Conservation (phyloP, 2,888 invertebrate species). For the Tipula unca region DNA sequence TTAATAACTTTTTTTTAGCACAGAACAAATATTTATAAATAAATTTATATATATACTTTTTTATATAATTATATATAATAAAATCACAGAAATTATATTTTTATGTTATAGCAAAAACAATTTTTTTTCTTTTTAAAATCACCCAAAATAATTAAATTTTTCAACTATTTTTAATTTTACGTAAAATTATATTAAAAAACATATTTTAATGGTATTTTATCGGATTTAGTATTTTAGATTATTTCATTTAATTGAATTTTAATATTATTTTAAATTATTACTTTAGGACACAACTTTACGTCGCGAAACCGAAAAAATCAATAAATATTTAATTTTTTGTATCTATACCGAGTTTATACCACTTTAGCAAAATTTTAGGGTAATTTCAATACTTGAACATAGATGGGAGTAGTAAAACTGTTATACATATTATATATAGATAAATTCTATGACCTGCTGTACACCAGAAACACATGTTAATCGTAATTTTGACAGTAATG, state of each 20-base stretch:
- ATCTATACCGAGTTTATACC: neutral
- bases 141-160: neutral
- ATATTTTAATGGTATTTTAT: neutral
- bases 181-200: neutral
- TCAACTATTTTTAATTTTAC: neutral
- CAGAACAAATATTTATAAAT: neutral
- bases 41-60: neutral
- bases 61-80: neutral
- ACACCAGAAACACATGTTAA: neutral
- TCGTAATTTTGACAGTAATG: neutral
- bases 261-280: constrained; percentile 1
- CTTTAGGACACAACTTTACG: neutral
- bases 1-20: neutral
- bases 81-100: constrained; percentile 16
- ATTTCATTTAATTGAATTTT: constrained; percentile 3
- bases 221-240: neutral
- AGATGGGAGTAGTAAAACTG: neutral
- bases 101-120: neutral
- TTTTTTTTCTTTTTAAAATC: neutral
- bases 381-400: neutral
- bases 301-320: constrained; percentile 17
- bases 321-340: neutral
- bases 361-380: neutral
- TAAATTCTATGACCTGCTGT: neutral
- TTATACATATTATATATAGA: neutral